Evolutionary conservation across 2,113 vertebrate species (phyloP).

Genomic region (Oncorhynchus masou): DNA sequence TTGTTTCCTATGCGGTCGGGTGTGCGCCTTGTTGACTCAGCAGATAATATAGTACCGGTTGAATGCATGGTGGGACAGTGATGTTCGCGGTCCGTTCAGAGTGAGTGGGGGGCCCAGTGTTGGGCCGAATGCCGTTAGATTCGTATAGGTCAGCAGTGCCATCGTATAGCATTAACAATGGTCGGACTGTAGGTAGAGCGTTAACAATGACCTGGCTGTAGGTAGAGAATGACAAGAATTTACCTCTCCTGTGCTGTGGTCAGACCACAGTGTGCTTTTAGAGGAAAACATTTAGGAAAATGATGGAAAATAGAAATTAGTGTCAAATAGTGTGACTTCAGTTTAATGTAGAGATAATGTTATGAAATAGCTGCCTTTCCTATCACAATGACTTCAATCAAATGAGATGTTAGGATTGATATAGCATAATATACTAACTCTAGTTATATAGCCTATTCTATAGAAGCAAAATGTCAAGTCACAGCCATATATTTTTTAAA

Average conservation of each 20-base stretch:
- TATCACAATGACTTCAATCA: no score
- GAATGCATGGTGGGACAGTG: constrained; percentile 9
- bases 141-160: constrained; percentile 71
- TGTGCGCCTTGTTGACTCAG: constrained; percentile 62
- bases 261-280: no score
- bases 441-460: no score
- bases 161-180: constrained; percentile 66
- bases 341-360: no score
- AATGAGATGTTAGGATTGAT: no score
- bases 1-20: constrained; percentile 27
- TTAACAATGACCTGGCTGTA: constrained; percentile 65
- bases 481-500: no score
- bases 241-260: constrained; percentile 26
- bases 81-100: constrained; percentile 2
- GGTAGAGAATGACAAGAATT: constrained; percentile 65
- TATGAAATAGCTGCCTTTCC: no score
- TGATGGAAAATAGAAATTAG: no score
- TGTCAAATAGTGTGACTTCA: no score
- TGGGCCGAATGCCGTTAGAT: constrained; percentile 47
- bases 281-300: no score
- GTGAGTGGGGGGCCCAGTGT: constrained; percentile 49
- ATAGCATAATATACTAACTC: no score
- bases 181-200: constrained; percentile 54
- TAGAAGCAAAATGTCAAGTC: no score
- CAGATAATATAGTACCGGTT: constrained; percentile 33